Base-by-base conservation (phyloP, 1,140 invertebrate species). In the Idris sp. region DNA sequence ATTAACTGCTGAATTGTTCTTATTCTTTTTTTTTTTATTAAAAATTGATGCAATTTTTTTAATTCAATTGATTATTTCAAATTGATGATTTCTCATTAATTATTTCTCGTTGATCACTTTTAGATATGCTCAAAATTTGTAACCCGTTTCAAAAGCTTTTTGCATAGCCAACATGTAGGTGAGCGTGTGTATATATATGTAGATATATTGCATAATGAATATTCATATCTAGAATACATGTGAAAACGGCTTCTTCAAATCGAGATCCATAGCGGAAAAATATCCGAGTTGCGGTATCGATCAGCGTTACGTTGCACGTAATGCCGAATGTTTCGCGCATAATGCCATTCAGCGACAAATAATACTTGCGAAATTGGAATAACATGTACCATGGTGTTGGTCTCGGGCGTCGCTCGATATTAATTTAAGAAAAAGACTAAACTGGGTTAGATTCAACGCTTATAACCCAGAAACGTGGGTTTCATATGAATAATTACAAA, bases 211-310 rank as follows among this genome's bases (percentile, higher is more conserved):
- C 9, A 43, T 41, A 28, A 72, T 72, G 68, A 62, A 73, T 73
- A 73, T 73, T 56, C 59, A 73, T 59, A 44, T 4, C 26, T 19
- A 36, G 16, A 58, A 64, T 62, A 46, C 41, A 51, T 15, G 26
- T 46, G 36, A 62, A 62, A 62, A 62, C 67, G 46, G 13, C 59
- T 25, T 64, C 59, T 65, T 73, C 25, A 38, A 73, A 64, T 64
- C 33, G 36, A 73, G 59, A 64, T 73, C 44, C 46, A 43, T 58
- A 41, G 67, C 35, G 41, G 56, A 71, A 71, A 71, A 71, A 49
- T 71, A 71, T 61, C 49, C 26, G 54, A 54, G 33, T 5, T 19
- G 16, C 13, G 11, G 33, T 54, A 71, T 71, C 56, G 67, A 71
- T 71, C 67, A 62, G 46, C 40, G 56, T 62, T 61, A 61, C 56